A percentile compares a stretch with the other conserved stretches of the same genome.
Conservation (phyloP, 2,888 invertebrate genomes). For the Chirona hameri region DNA sequence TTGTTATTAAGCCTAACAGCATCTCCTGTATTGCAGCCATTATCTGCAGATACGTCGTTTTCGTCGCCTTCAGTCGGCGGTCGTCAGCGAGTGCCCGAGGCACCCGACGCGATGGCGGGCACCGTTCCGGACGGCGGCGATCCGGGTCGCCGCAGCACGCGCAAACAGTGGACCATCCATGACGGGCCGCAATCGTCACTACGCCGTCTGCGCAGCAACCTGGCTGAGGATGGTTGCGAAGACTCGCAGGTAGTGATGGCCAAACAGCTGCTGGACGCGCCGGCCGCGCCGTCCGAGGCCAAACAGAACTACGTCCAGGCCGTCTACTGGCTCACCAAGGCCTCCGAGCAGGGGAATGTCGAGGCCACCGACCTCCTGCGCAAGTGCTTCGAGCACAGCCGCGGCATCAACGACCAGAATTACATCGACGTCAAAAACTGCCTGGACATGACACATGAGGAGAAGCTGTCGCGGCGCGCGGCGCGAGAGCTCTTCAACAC, state of each 20-base stretch:
- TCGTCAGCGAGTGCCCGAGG: too few species aligned
- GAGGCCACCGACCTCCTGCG: conserved; percentile 74
- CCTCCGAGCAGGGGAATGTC: conserved; percentile 84
- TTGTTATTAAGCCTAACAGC: too few species aligned
- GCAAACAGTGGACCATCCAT: conserved; percentile 27
- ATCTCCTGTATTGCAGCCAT: too few species aligned
- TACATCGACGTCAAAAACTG: conserved; percentile 71
- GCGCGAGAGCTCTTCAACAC: conserved; percentile 78
- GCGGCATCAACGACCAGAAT: conserved; percentile 68
- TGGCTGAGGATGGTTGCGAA: conserved; percentile 84
- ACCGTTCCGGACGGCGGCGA: neutral
- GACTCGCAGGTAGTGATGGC: conserved; percentile 85
- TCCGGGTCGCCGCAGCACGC: neutral
- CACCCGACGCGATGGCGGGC: neutral
- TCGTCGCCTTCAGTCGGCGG: too few species aligned
- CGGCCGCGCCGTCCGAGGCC: neutral
- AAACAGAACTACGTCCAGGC: conserved; percentile 54
- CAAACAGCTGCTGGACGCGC: conserved; percentile 66
- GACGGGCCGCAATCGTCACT: conserved; percentile 43
- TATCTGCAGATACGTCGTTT: too few species aligned
- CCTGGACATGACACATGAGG: conserved; percentile 76
- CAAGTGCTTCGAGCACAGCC: conserved; percentile 42
- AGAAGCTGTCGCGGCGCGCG: conserved; percentile 81
- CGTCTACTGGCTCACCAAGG: conserved; percentile 86
- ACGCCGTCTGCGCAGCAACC: conserved; percentile 43